These are phyloP conservation scores for Malurus splendens DNA, from an alignment of 2,797 vertebrate species.

Conservation along the genomic window DNA sequence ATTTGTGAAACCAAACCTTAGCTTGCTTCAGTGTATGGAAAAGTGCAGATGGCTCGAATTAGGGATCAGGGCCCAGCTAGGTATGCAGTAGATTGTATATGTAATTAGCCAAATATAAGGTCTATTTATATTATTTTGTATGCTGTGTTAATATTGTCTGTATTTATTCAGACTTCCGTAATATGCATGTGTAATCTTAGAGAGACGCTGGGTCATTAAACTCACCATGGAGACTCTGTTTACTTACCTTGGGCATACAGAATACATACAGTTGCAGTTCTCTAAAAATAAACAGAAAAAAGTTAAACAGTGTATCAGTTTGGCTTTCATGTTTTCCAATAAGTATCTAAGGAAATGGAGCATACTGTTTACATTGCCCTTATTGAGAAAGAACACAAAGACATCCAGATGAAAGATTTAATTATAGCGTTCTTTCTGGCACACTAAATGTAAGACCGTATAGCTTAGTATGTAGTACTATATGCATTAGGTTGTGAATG, in stretches of 20 bases:
- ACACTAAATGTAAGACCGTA: not conserved
- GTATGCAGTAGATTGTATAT: not conserved
- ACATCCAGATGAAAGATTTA: not conserved
- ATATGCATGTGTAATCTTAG: not conserved
- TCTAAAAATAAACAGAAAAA: not conserved
- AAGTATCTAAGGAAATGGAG: not conserved
- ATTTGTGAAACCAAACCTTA: not conserved
- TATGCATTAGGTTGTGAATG: not conserved
- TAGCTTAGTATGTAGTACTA: not conserved
- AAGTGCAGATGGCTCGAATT: not conserved
- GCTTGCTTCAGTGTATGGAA: not conserved
- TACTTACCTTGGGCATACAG: not conserved
- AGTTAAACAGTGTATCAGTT: not conserved
- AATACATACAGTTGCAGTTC: not conserved
- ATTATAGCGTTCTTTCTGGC: not conserved
- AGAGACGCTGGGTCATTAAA: not conserved
- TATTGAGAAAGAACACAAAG: not conserved
- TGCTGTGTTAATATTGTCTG: not conserved
- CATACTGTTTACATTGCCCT: not conserved
- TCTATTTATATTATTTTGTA: not conserved
- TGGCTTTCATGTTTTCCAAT: not conserved
- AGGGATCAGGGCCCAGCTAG: not conserved
- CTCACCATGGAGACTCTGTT: constrained; percentile 32
- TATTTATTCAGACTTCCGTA: not conserved
- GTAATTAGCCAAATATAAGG: not conserved